Conservation (phyloP, 2,113 vertebrate species). For the Puntigrus tetrazona region DNA sequence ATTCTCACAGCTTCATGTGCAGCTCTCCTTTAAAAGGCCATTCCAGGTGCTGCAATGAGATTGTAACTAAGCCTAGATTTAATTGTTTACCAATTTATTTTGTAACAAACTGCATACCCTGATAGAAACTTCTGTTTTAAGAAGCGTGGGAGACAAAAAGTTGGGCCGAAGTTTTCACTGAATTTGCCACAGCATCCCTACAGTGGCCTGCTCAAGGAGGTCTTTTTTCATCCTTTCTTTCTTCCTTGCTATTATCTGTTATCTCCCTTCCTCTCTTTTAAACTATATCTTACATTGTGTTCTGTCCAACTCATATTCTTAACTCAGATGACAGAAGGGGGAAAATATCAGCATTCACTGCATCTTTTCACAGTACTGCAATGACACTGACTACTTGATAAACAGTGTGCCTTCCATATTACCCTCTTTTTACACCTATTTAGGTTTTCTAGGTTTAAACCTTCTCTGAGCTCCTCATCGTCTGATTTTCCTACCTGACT, state of each 20-base stretch:
- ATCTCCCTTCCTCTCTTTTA: slow-evolving; percentile 14
- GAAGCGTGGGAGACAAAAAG: slow-evolving; percentile 7
- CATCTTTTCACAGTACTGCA: slow-evolving; percentile 9
- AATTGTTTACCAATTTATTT: not conserved
- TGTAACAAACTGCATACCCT: not conserved
- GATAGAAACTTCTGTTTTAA: not conserved
- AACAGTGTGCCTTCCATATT: not conserved
- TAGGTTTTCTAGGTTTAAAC: too few species aligned
- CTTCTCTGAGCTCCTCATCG: not conserved
- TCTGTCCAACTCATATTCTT: not conserved
- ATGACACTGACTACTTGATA: not conserved
- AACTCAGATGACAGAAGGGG: not conserved
- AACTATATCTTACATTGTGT: not conserved
- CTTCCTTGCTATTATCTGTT: slow-evolving; percentile 37
- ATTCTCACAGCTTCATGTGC: slow-evolving; percentile 97
- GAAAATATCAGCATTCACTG: not conserved
- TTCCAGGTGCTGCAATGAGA: slow-evolving; percentile 23
- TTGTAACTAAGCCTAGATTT: not conserved
- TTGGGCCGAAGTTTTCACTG: slow-evolving; percentile 22
- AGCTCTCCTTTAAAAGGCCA: slow-evolving; percentile 49
- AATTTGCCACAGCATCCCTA: slow-evolving; percentile 35
- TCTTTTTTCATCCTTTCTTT: not conserved
- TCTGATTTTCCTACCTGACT: slow-evolving; percentile 14
- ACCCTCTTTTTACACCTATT: not conserved
- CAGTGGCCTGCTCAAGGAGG: not conserved